A percentile compares a stretch with the other conserved stretches of the same genome.
phyloP scores from a whole-genome alignment of 2,888 invertebrate genomes.

The Drosophila hamatofila region DNA sequence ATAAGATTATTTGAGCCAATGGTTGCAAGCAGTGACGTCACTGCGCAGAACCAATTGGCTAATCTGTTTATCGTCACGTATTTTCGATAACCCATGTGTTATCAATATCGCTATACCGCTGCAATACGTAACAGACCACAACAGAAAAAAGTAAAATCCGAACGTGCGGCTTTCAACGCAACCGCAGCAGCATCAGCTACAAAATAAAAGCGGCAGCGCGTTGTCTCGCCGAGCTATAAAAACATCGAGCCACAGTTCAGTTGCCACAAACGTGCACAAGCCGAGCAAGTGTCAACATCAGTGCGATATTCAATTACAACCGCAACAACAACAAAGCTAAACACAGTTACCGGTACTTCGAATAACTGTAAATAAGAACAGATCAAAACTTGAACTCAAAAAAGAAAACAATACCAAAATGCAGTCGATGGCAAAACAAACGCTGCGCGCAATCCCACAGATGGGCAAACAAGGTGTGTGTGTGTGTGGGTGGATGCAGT shows the following conservation, averaged over 20 bases:
- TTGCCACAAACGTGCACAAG: conserved; percentile 48
- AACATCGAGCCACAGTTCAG: conserved; percentile 24
- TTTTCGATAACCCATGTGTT: conserved; percentile 31
- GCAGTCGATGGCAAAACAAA: conserved; percentile 76
- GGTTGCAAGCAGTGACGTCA: conserved; percentile 3
- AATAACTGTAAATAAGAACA: conserved; percentile 19
- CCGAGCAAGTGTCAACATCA: conserved; percentile 49
- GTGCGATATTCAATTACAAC: conserved; percentile 19
- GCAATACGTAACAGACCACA: conserved; percentile 46
- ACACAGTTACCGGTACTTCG: conserved; percentile 38
- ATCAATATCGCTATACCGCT: conserved; percentile 20
- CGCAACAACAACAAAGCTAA: conserved; percentile 15
- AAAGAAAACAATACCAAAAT: conserved; percentile 33
- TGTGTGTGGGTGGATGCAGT: conserved; percentile 38
- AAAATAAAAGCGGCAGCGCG: conserved; percentile 24
- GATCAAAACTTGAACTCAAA: conserved; percentile 18
- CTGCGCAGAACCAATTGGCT: background rate
- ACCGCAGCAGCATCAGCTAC: conserved; percentile 26
- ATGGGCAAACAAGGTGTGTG: conserved; percentile 77
- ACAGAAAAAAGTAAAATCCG: conserved; percentile 22
- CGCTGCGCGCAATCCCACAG: conserved; percentile 70
- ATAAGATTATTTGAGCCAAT: background rate
- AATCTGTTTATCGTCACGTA: background rate
- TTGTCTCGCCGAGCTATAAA: conserved; percentile 39
- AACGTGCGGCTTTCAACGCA: conserved; percentile 54